These are phyloP conservation scores for Oreotrochilus melanogaster DNA, from an alignment of 2,113 vertebrate genomes.

Conservation along the genomic window DNA sequence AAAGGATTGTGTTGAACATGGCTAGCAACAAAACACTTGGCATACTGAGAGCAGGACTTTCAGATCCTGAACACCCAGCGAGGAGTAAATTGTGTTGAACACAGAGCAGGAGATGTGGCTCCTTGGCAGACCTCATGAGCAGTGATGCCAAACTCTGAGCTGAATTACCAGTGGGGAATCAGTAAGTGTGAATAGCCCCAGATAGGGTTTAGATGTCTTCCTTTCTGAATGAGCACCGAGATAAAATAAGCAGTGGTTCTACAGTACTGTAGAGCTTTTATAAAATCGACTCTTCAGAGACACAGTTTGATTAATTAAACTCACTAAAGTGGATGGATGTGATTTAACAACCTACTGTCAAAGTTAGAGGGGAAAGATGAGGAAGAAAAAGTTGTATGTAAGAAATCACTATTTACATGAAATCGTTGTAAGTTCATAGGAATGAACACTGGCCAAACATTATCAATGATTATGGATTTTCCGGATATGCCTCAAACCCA, in stretches of 20 bases:
- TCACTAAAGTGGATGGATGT: conserved; percentile 26
- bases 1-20: conserved; percentile 49
- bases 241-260: conserved; percentile 30
- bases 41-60: conserved; percentile 47
- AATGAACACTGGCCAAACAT: background rate
- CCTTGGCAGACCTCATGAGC: conserved; percentile 57
- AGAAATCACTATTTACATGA: conserved; percentile 51
- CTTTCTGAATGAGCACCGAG: background rate
- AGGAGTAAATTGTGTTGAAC: conserved; percentile 71
- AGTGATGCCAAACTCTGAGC: conserved; percentile 48
- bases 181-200: conserved; percentile 55
- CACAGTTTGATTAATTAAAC: conserved; percentile 60
- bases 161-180: conserved; percentile 56
- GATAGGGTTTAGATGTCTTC: conserved; percentile 59
- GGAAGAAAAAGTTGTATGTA: conserved; percentile 27
- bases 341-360: conserved; percentile 54
- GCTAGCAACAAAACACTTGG: conserved; percentile 61
- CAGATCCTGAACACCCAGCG: conserved; percentile 59
- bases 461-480: conserved; percentile 61
- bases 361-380: conserved; percentile 34
- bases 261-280: conserved; percentile 21
- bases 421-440: conserved; percentile 47
- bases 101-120: conserved; percentile 59
- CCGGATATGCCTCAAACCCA: conserved; percentile 48
- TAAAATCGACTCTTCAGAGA: conserved; percentile 35